These are phyloP conservation scores for Xiphydria camelus DNA, from an alignment of 2,888 invertebrate genomes.

Conservation along the genomic window DNA sequence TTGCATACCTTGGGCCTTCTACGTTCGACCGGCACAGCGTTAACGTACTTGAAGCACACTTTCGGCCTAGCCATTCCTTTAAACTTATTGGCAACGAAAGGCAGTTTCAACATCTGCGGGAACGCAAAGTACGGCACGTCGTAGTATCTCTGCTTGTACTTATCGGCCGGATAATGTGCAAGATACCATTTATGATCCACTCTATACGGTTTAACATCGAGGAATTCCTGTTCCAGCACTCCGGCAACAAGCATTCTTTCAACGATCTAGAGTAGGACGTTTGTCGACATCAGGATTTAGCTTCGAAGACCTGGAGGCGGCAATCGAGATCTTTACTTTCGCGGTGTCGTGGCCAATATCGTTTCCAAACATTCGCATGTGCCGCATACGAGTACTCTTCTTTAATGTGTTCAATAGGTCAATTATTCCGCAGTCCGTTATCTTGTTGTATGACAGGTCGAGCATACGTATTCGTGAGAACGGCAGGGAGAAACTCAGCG, in stretches of 20 bases:
- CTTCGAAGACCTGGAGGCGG: too few relatives aligned
- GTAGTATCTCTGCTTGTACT: conserved; percentile 63
- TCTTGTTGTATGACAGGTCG: conserved; percentile 63
- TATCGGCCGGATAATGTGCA: conserved; percentile 56
- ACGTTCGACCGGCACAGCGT: conserved; percentile 9
- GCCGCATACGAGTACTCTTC: conserved; percentile 58
- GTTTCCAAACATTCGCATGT: conserved; percentile 59
- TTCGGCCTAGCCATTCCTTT: conserved; percentile 13
- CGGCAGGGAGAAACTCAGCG: conserved; percentile 62
- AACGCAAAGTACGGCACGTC: conserved; percentile 59
- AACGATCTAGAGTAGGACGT: conserved; percentile 47
- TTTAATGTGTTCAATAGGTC: conserved; percentile 63
- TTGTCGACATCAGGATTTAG: too few relatives aligned
- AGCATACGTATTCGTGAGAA: conserved; percentile 63
- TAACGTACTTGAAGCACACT: conserved; percentile 14
- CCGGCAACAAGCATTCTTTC: conserved; percentile 53
- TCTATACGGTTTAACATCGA: conserved; percentile 57
- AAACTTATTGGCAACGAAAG: conserved; percentile 9
- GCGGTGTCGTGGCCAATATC: conserved; percentile 45
- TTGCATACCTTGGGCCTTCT: conserved; percentile 7
- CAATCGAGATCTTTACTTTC: conserved; percentile 42
- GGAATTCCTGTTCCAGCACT: conserved; percentile 54
- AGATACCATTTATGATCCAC: conserved; percentile 51
- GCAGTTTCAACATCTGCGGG: conserved; percentile 13
- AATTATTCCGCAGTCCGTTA: conserved; percentile 61